Evolutionary conservation across 2,113 vertebrate genomes (phyloP).

Genomic region (Morone saxatilis): DNA sequence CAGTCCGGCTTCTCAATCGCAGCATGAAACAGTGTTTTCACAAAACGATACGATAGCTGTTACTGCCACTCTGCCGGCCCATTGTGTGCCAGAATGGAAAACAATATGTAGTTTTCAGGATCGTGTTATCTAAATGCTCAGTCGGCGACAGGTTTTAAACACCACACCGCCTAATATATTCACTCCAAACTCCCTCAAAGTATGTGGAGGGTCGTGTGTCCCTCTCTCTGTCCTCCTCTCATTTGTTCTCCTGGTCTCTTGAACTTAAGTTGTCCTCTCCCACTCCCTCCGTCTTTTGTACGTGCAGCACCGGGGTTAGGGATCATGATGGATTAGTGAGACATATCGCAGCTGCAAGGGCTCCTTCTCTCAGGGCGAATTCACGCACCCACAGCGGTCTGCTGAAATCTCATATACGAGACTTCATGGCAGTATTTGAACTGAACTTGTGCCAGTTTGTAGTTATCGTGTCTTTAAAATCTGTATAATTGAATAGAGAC

Average conservation of each 20-base stretch:
- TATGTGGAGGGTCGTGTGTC: conserved; percentile 73
- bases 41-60: conserved; percentile 34
- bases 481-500: background rate
- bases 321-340: conserved; percentile 83
- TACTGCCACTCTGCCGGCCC: background rate
- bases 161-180: conserved; percentile 48
- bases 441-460: conserved; percentile 14
- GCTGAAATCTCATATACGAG: conserved; percentile 25
- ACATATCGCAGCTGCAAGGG: conserved; percentile 79
- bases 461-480: background rate
- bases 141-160: conserved; percentile 48
- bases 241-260: conserved; percentile 76
- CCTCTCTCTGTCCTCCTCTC: conserved; percentile 60
- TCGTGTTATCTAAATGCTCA: conserved; percentile 50
- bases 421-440: conserved; percentile 28
- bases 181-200: conserved; percentile 53
- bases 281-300: conserved; percentile 78
- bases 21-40: conserved; percentile 51
- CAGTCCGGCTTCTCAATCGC: conserved; percentile 48
- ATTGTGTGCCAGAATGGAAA: conserved; percentile 26
- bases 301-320: conserved; percentile 72
- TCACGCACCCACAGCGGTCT: conserved; percentile 45
- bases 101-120: conserved; percentile 43
- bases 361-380: conserved; percentile 70
- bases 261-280: conserved; percentile 79